Evolutionary conservation across 2,888 invertebrate species (phyloP).

Genomic region (Rotaria macrura): DNA sequence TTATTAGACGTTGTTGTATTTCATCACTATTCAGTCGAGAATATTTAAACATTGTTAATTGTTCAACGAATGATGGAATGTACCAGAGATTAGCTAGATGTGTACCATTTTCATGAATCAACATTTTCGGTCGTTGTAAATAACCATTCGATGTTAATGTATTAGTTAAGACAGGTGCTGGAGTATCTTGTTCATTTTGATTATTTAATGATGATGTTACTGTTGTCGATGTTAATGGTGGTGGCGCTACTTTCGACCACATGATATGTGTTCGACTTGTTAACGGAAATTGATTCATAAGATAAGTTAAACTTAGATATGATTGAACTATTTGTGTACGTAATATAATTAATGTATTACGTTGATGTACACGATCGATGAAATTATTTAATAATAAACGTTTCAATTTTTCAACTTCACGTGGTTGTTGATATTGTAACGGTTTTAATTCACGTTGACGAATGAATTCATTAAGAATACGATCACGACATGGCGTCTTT

Average conservation of each 20-base stretch:
- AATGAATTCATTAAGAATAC: slow-evolving; percentile 46
- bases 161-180: not conserved
- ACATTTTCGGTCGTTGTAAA: slow-evolving; percentile 1
- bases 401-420: slow-evolving; percentile 46
- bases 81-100: slow-evolving; percentile 46
- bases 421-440: slow-evolving; percentile 41
- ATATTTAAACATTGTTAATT: slow-evolving; percentile 41
- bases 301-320: slow-evolving; percentile 44
- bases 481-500: slow-evolving; percentile 42
- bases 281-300: slow-evolving; percentile 43
- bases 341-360: slow-evolving; percentile 44
- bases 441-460: slow-evolving; percentile 42
- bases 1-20: not conserved
- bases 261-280: slow-evolving; percentile 29
- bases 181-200: not conserved
- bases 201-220: not conserved
- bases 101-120: slow-evolving; percentile 22
- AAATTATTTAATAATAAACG: slow-evolving; percentile 43
- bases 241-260: not conserved
- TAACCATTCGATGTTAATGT: not conserved
- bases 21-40: not conserved
- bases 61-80: slow-evolving; percentile 46
- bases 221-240: not conserved
- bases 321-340: slow-evolving; percentile 45
- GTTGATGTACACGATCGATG: slow-evolving; percentile 41